Evolutionary conservation across 2,888 invertebrate species (phyloP), one percentile per base, ranked within the genome.

Genomic region (Drosophila leonis): DNA sequence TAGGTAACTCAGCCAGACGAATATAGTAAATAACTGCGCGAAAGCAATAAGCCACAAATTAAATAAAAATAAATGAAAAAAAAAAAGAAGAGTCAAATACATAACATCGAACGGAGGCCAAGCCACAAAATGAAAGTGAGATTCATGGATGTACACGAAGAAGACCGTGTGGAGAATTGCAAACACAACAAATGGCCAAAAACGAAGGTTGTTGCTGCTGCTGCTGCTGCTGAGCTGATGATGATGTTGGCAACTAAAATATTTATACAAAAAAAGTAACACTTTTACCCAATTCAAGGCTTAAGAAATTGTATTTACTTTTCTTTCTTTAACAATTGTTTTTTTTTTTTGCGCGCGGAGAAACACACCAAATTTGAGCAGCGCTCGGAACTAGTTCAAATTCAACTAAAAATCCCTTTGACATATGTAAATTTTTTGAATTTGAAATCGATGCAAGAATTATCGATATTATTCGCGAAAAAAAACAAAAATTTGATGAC

Each of bases 111-210:
- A 60, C 59, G 33, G 59, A 63, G 72, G 72, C 54, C 57, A 35
- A 24, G 13, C 24, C 66, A 63, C 57, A 65, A 81, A 85, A 85
- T 78, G 88, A 85, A 85, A 88, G 85, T 85, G 88, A 82, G 80
- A 71, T 68, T 75, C 54, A 41, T 56, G 31, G 41, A 44, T 48
- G 68, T 59, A 48, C 29, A 52, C 51, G 49, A 18, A n/a, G n/a
- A 4, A 24, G 46, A 15, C 20, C 52, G 78, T 60, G 74, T 65
- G 57, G 49, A 72, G 79, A 82, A 82, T 75, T 59, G 62, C 67
- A 70, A 72, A 63, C 60, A 75, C 49, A 78, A 61, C 59, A 73
- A 70, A 77, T 48, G 35, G 31, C 41, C 55, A 60, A 74, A 63
- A 64, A 29, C 51, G 42, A 65, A 67, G 71, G 55, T 64, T 59